Evolutionary conservation across 2,797 vertebrate species (phyloP).

Genomic region (Sebastes iracundus): DNA sequence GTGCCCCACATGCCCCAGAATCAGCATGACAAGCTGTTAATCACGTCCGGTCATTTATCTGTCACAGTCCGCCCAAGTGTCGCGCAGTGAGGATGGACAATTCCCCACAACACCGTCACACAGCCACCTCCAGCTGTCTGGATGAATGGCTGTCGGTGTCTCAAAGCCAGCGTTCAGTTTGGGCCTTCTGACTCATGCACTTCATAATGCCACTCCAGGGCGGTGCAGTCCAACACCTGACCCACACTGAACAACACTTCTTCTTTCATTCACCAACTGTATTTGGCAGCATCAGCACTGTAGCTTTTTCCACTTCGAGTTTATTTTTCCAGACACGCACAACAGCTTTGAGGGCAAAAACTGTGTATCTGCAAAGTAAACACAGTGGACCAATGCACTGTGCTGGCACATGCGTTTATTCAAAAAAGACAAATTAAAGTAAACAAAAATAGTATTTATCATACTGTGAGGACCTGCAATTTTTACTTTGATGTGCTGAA

Average conservation of each 20-base stretch:
- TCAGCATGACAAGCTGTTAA: constrained; percentile 60
- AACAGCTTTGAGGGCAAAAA: background rate
- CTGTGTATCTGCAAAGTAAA: background rate
- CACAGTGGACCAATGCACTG: background rate
- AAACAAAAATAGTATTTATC: background rate
- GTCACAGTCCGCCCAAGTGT: constrained; percentile 39
- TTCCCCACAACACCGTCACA: constrained; percentile 19
- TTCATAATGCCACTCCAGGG: constrained; percentile 40
- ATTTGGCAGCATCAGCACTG: constrained; percentile 8
- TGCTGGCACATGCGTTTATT: background rate
- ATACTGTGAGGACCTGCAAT: background rate
- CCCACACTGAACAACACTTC: constrained; percentile 8
- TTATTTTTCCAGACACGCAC: background rate
- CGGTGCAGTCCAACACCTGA: constrained; percentile 28
- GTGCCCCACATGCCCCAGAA: constrained; percentile 42
- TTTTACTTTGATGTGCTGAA: background rate
- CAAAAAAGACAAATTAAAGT: background rate
- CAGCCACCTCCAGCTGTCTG: constrained; percentile 50
- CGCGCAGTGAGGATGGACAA: constrained; percentile 12
- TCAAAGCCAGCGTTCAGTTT: constrained; percentile 31
- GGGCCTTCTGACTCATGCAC: constrained; percentile 38
- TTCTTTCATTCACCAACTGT: background rate
- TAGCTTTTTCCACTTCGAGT: background rate
- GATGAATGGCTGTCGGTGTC: constrained; percentile 17
- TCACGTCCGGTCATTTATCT: constrained; percentile 50